Evolutionary conservation across 2,797 vertebrate species (phyloP).

Genomic region (Cottoperca gobio): DNA sequence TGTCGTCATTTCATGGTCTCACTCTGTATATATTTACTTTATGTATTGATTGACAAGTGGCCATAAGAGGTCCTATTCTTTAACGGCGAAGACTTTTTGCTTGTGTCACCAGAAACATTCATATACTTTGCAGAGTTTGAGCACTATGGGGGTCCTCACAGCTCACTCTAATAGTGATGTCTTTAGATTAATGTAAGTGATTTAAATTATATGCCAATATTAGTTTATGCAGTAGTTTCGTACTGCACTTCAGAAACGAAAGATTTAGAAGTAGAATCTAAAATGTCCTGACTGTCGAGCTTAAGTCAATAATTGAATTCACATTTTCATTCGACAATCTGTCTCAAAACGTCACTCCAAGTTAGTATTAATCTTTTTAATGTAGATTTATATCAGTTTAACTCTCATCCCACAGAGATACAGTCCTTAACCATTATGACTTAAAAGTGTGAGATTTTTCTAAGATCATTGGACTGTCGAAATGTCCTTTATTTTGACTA

Average conservation of each 20-base stretch:
- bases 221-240: not conserved
- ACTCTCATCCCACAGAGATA: too few species aligned
- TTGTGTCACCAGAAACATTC: not conserved
- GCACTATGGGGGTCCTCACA: not conserved
- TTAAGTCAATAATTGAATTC: too few species aligned
- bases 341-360: not conserved
- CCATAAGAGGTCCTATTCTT: not conserved
- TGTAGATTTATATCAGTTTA: not conserved
- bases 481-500: not conserved
- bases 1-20: conserved; percentile 21
- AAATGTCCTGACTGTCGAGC: not conserved
- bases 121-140: not conserved
- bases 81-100: not conserved
- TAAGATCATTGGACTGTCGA: not conserved
- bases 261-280: not conserved
- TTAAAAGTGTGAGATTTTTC: too few species aligned
- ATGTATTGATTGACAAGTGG: not conserved
- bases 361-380: not conserved
- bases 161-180: not conserved
- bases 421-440: not conserved
- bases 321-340: not conserved
- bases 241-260: not conserved
- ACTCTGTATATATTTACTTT: not conserved
- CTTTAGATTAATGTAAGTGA: not conserved
- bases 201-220: not conserved